Evolutionary conservation across 2,797 vertebrate species (phyloP), one percentile per base, ranked within the genome.

Genomic region (Ataeniobius toweri): DNA sequence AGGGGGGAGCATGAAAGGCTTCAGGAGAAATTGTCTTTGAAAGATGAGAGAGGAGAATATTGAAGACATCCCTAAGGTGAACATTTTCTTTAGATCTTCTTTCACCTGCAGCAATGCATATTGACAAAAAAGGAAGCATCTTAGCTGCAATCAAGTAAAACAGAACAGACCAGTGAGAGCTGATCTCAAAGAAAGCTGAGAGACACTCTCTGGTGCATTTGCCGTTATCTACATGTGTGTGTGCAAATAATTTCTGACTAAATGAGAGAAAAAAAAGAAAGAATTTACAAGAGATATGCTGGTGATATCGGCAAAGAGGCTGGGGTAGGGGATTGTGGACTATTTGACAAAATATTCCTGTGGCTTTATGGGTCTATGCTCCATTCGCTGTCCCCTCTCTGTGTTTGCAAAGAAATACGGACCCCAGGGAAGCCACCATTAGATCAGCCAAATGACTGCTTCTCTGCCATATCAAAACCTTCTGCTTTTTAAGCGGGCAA

Each of bases 381-480:
- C 76, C 75, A 78, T 84, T 86, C 80, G 83, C 83, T 87, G 53
- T 55, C 59, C 85, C 80, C 14, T 24, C 80, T 73, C 79, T 2
- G 85, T 90, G 85, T 91, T 91, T 93, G 87, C 90, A 91, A 88
- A 91, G 78, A 87, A 77, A 94, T 90, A 91, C 83, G 79, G 85
- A 88, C 90, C 93, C 92, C 84, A 41, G 80, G 91, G 91, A 93
- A 93, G 87, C 80, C 77, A 58, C 88, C 86, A 93, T 93, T 93
- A 93, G 88, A 91, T 89, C 80, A 84, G 90, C 89, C 92, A 93
- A 93, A 93, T 87, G 88, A 90, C 88, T 91, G 83, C 81, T 81
- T 89, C 89, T 88, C 86, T 80, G 86, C 90, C 92, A 91, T 87
- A 92, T 91, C 90, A 90, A 85, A 93, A 91, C 90, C 91, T 86